Conservation (phyloP, 1,140 invertebrate genomes). For the Pseudomyrmex sp. region DNA sequence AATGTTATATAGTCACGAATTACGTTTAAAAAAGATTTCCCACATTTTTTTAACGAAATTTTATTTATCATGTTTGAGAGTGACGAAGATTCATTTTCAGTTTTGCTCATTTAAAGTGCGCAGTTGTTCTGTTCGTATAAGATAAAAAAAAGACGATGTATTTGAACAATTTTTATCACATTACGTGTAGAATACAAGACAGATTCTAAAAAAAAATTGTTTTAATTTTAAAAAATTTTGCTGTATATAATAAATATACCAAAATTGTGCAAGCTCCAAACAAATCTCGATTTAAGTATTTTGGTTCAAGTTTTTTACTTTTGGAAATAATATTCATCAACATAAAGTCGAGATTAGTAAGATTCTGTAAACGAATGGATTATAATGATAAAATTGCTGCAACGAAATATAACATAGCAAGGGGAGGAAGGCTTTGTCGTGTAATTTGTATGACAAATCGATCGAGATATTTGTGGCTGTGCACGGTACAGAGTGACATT, state of each 20-base stretch:
- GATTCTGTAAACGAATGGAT: neutral
- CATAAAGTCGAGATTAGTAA: too few species aligned
- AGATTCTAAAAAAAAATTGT: neutral
- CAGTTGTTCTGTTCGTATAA: too few species aligned
- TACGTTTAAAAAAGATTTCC: neutral
- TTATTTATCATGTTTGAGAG: neutral
- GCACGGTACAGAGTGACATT: slow-evolving; percentile 37
- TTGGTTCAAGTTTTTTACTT: neutral
- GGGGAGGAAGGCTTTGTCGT: neutral
- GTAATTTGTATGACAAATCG: slow-evolving; percentile 59
- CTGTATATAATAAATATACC: too few species aligned
- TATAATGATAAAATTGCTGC: neutral
- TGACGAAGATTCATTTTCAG: neutral
- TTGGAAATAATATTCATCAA: too few species aligned
- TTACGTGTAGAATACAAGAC: too few species aligned
- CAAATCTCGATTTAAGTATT: too few species aligned
- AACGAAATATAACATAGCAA: neutral
- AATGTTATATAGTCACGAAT: slow-evolving; percentile 1
- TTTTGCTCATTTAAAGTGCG: neutral
- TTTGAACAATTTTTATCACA: too few species aligned
- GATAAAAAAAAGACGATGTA: too few species aligned
- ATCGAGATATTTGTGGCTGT: slow-evolving; percentile 39
- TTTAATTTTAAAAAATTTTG: neutral
- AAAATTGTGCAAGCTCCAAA: too few species aligned
- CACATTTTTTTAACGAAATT: neutral